Conservation (phyloP, 64 coral and sea anemone species). For the Stylophora pistillata region DNA sequence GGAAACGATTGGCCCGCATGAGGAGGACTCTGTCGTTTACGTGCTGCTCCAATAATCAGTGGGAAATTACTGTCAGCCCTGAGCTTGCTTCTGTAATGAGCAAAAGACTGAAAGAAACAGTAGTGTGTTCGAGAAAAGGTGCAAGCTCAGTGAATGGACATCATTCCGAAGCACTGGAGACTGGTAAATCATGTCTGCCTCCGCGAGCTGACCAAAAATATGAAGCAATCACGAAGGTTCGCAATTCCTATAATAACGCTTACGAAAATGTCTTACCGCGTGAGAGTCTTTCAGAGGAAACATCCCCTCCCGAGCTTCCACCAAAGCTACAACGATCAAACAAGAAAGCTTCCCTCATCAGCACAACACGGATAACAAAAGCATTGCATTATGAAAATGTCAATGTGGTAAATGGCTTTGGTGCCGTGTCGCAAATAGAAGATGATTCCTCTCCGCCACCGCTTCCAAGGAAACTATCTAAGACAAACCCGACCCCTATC, state of each 20-base stretch:
- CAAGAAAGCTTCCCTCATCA: neutral
- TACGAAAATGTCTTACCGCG: conserved; percentile 26
- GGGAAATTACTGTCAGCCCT: neutral
- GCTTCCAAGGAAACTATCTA: neutral
- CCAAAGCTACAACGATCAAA: neutral
- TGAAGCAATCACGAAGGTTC: neutral
- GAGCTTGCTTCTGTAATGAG: conserved; percentile 21
- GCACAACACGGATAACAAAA: neutral
- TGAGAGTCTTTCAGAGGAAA: neutral
- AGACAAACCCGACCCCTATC: too few relatives aligned
- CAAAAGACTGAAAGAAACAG: neutral
- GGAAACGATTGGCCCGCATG: conserved; percentile 4
- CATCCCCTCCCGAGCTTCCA: conserved; percentile 7
- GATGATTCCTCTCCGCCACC: too few relatives aligned
- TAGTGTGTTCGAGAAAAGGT: neutral
- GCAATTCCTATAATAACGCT: neutral
- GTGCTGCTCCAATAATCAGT: neutral
- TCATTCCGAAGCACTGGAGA: neutral
- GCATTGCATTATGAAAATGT: conserved; percentile 33
- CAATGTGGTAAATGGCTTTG: neutral
- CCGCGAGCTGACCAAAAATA: neutral
- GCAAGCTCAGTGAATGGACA: neutral
- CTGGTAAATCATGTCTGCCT: neutral
- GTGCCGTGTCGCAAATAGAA: too few relatives aligned
- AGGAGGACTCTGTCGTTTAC: neutral